Conservation (phyloP, 2,888 invertebrate species). For the Stenurella melanura region DNA sequence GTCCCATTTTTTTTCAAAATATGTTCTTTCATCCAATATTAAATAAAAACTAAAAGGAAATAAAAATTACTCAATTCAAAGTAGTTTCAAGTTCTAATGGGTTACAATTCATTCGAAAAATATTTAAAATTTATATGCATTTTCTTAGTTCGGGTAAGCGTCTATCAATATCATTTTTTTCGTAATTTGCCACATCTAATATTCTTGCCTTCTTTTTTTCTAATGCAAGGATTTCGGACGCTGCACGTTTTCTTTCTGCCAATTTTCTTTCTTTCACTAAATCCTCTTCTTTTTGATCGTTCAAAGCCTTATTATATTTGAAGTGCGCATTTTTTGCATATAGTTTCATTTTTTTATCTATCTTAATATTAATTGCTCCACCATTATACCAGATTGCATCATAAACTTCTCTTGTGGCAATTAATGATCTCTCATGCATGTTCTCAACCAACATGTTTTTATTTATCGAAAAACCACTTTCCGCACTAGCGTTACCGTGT, state of each 20-base stretch:
- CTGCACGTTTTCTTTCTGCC: neutral
- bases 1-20: too few species aligned
- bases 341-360: neutral
- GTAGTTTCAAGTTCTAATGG: too few species aligned
- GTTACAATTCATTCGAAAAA: neutral
- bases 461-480: constrained; percentile 3
- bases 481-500: neutral
- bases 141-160: neutral
- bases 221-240: neutral
- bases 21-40: too few species aligned
- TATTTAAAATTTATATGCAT: neutral
- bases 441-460: neutral
- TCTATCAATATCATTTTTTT: constrained; percentile 2
- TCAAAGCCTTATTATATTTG: neutral
- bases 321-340: constrained; percentile 7
- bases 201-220: neutral
- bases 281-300: neutral
- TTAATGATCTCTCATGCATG: constrained; percentile 1
- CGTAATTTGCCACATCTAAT: neutral
- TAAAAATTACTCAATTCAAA: too few species aligned
- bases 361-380: neutral
- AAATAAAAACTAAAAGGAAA: too few species aligned
- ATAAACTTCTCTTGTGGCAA: neutral
- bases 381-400: neutral
- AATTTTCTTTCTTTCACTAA: neutral